Conservation (phyloP, 2,113 vertebrate species). For the Pomatorhinus ruficollis region DNA sequence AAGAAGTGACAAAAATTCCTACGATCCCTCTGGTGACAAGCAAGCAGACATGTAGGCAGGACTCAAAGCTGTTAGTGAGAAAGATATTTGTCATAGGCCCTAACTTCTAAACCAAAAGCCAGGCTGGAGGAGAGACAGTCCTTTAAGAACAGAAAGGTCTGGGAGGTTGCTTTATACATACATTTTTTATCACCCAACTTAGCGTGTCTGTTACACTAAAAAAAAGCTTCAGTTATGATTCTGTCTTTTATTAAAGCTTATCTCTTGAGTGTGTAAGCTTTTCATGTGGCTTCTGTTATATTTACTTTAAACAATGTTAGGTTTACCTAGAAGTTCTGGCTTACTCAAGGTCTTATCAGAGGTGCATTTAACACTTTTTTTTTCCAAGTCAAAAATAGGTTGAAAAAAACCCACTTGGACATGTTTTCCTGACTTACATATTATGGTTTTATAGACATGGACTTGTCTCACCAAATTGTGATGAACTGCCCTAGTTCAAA, state of each 20-base stretch:
- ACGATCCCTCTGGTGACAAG: background rate
- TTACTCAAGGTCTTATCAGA: background rate
- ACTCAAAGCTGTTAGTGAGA: background rate
- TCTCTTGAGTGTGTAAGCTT: background rate
- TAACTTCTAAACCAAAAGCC: background rate
- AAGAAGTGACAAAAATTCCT: background rate
- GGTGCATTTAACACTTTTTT: background rate
- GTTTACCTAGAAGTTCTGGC: background rate
- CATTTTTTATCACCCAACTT: background rate
- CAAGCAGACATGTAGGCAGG: background rate
- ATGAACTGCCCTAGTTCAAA: background rate
- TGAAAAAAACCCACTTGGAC: accelerated
- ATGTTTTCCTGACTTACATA: background rate
- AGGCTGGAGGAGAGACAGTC: background rate
- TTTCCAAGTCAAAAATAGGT: background rate
- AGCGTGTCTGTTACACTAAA: background rate
- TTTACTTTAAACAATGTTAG: background rate
- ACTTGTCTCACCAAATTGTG: background rate
- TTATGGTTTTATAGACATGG: background rate
- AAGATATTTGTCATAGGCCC: background rate
- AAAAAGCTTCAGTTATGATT: background rate
- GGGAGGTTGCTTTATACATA: background rate
- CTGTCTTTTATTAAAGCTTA: background rate
- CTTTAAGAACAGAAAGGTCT: background rate
- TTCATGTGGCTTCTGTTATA: background rate